Base-by-base conservation (phyloP, 2,113 vertebrate genomes). In the Brachyistius frenatus region DNA sequence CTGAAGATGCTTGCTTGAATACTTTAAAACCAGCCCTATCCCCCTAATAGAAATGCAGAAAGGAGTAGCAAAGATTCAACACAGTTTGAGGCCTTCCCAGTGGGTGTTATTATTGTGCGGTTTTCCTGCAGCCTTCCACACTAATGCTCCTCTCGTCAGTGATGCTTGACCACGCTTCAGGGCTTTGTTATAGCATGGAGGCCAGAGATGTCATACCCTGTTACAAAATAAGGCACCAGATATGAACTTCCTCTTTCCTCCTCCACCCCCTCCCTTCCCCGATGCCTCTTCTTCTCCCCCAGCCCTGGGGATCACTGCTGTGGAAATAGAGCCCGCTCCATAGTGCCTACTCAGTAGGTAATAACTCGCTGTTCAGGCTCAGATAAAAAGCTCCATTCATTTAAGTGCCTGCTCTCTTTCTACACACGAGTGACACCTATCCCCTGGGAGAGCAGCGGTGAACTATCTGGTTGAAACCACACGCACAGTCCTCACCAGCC, bases 331-430 rank as follows among this genome's bases (percentile, higher is more conserved):
- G 56, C 74, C 69, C 2, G 8, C 50, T 89, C 75, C 46, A 7
- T 66, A 80, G 84, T 74, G 62, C 65, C 77, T 90, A 79, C 86
- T 92, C 84, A 78, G 81, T 86, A 83, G 88, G 87, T 92, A 89
- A 89, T 91, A 90, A 88, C 81, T 83, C 11, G 64, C 76, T 73
- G 81, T 73, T 89, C 69, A 66, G 73, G 54, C 87, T 86, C 74
- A 84, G 83, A 91, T 89, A 88, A 91, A 92, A 89, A 87, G 80
- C 72, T 86, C 84, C 80, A 83, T 89, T 93, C 87, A 90, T 90
- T 92, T 88, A 87, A 90, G 77, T 76, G 85, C 76, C 73, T 81
- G 76, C 73, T 88, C 83, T 81, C 73, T 65, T 81, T 88, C 80
- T 62, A 77, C 79, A 64, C 84, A 80, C 80, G 33, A 92, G 80